Evolutionary conservation across 1,140 invertebrate species (phyloP), one percentile per base, ranked within the genome.

Genomic region (Epicauta chinensis): DNA sequence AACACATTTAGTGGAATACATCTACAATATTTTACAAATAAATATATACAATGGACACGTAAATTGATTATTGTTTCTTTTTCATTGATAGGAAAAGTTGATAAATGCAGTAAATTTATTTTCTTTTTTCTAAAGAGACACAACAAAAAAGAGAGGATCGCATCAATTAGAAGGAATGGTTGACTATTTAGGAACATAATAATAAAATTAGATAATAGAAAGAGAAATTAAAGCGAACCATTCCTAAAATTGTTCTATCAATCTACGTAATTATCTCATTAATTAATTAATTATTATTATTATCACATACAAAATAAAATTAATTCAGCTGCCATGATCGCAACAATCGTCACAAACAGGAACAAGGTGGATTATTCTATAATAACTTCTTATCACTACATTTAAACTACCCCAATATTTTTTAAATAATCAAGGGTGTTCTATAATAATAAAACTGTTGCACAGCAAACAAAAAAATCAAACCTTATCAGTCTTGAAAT

Each of bases 401-500:
- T n/a, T n/a, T 5, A 23, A 23, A 23, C 23, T 23, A 23, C 23
- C 23, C 23, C 23, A 23, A 23, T 23, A 23, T 23, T 23, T 23
- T n/a, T n/a, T n/a, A n/a, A n/a, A n/a, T n/a, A n/a, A n/a, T n/a
- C n/a, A n/a, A n/a, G n/a, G n/a, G 23, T 23, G 23, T n/a, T n/a
- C n/a, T n/a, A n/a, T n/a, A 23, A 23, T 23, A 23, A 23, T 23
- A 3, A 23, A 23, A 23, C 23, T 3, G 23, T 41, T 17, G 23
- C 16, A 47, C 35, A 38, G 13, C 2, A 47, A 35, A 47, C 45
- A 3, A 41, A 16, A 14, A 3, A 13, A 47, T 47, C 34, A 47
- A 16, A n/a, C n/a, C n/a, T n/a, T n/a, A n/a, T 64, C 62, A 64
- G 60, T 62, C 61, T 65, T 61, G 14, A 61, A 62, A 62, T 62